A percentile compares a stretch with the other conserved stretches of the same genome.
Conservation (phyloP, 2,797 vertebrate species). For the Phylloscopus collybita region DNA sequence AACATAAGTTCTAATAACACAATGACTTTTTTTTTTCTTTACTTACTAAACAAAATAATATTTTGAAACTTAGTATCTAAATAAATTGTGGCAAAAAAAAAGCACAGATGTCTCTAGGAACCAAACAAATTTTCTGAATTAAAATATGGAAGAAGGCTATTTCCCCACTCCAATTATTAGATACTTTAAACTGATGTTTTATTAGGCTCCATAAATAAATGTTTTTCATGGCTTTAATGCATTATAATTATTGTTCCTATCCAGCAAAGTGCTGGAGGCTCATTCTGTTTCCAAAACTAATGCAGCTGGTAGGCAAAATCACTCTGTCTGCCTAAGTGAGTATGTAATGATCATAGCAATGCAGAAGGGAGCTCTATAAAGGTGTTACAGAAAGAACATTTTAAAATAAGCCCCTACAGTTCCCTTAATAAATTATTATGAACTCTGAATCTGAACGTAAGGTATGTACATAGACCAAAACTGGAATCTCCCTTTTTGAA, state of each 20-base stretch:
- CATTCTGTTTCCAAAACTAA: slow-evolving; percentile 13
- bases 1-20: neutral
- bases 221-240: neutral
- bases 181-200: neutral
- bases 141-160: neutral
- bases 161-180: neutral
- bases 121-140: neutral
- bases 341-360: neutral
- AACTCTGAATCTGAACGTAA: neutral
- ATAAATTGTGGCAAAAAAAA: neutral
- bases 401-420: neutral
- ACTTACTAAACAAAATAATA: neutral
- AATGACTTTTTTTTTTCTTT: neutral
- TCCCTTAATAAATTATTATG: neutral
- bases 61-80: neutral
- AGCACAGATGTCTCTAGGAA: neutral
- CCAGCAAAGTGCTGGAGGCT: neutral
- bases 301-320: neutral
- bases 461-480: neutral
- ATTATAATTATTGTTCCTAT: neutral
- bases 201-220: neutral
- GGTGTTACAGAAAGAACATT: neutral
- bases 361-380: neutral
- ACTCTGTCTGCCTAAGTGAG: neutral
- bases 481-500: neutral